Conservation (phyloP, 2,888 invertebrate genomes). For the Allygus modestus region DNA sequence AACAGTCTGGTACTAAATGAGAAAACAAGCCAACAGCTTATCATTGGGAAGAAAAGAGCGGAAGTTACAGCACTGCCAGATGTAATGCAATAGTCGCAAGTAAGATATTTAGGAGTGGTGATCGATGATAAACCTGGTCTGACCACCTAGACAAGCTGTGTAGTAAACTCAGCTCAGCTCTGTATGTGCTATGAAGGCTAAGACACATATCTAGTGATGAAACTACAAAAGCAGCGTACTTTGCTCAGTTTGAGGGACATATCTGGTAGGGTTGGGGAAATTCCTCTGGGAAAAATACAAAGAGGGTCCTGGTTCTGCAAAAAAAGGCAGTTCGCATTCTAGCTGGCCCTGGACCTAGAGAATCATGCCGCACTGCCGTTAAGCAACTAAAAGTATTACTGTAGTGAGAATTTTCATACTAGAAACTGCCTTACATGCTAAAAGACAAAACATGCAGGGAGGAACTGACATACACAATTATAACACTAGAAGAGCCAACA, state of each 20-base stretch:
- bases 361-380: conserved; percentile 1
- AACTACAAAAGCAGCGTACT: conserved; percentile 36
- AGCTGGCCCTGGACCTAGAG: conserved; percentile 26
- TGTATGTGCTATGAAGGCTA: conserved; percentile 40
- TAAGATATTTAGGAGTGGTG: conserved; percentile 31
- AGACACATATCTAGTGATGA: conserved; percentile 47
- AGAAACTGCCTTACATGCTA: conserved; percentile 23
- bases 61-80: conserved; percentile 6
- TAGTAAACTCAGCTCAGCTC: conserved; percentile 49
- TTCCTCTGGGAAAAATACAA: conserved; percentile 15
- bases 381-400: conserved; percentile 17
- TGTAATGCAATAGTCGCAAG: conserved; percentile 17
- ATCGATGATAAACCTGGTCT: conserved; percentile 29
- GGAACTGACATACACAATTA: conserved; percentile 30
- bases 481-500: conserved; percentile 38
- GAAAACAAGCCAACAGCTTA: conserved; percentile 47
- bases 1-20: conserved; percentile 29
- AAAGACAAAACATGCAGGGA: conserved; percentile 31
- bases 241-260: conserved; percentile 40
- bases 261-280: background rate
- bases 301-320: conserved; percentile 35
- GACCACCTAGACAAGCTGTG: conserved; percentile 47
- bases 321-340: conserved; percentile 37
- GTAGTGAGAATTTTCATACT: conserved; percentile 36
- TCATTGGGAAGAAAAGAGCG: conserved; percentile 26